phyloP scores from a whole-genome alignment of 2,888 invertebrate genomes.

The Conomelus anceps region DNA sequence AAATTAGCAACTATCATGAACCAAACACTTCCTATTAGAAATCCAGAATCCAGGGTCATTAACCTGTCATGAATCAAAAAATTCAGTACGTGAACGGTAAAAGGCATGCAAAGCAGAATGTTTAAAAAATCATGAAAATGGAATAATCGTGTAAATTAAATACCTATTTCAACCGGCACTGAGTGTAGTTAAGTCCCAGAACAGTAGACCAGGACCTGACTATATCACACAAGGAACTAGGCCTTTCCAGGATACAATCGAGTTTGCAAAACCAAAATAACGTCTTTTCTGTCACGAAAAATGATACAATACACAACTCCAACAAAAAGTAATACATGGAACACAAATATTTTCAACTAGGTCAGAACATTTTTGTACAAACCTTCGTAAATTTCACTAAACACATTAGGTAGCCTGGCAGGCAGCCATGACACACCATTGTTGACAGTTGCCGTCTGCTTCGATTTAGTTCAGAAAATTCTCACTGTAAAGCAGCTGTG shows the following conservation, averaged over 20 bases:
- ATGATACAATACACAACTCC: background rate
- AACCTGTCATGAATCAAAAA: background rate
- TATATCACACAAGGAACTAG: background rate
- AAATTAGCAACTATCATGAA: background rate
- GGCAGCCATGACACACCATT: conserved; percentile 36
- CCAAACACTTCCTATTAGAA: background rate
- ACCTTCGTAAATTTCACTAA: conserved; percentile 32
- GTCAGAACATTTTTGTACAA: conserved; percentile 8
- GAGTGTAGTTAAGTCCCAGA: background rate
- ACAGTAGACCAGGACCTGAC: background rate
- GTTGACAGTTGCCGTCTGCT: conserved; percentile 31
- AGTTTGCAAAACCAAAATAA: background rate
- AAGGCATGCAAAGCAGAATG: background rate
- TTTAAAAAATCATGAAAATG: background rate
- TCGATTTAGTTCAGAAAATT: conserved; percentile 19
- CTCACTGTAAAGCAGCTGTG: conserved; percentile 13
- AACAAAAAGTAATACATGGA: conserved; percentile 2
- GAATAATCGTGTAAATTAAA: background rate
- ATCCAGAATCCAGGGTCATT: background rate
- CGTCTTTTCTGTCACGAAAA: background rate
- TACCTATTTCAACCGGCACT: background rate
- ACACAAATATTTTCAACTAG: conserved; percentile 7
- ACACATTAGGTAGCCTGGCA: conserved; percentile 34
- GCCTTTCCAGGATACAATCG: background rate
- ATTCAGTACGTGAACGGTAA: background rate